Base-by-base conservation (phyloP, 2,888 invertebrate genomes). In the Eutolmus rufibarbis region DNA sequence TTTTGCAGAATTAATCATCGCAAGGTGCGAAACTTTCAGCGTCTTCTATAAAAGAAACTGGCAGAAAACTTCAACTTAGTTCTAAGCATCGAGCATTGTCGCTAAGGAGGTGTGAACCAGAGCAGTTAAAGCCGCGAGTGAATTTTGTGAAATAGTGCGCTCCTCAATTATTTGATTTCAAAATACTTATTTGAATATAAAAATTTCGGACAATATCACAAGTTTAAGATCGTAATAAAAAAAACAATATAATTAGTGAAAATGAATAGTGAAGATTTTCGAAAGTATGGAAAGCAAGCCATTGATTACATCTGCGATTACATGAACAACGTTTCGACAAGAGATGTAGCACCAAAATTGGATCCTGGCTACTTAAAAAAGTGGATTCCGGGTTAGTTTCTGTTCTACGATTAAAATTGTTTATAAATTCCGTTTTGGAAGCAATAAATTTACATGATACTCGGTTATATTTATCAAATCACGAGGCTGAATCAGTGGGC, bases 301-400 rank as follows among this genome's bases (percentile, higher is more conserved):
- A 95, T 97, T 88, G 97, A 97, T 92, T 97, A 96, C 91, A 96
- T 97, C 89, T 96, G 96, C 91, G 94, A 96, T 88, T 97, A 97
- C 91, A 93, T 96, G 93, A 94, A 94, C 88, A 95, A 94, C 87
- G 94, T 97, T 86, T 94, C 94, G 40, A 92, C 94, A 57, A 93
- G 96, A 76, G 93, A 95, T 89, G 97, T 97, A 1, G 95, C 96
- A 12, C 96, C 97, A 5, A 95, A 95, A 89, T 94, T 97, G 66
- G 95, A 96, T 90, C 97, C 97, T 0, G 97, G 97, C 82, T 97
- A 96, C 92, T 93, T 97, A 87, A 94, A 94, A 89, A 93, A 94
- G 51, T 91, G 96, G 87, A 92, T 97, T 76, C 96, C 97, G 1
- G 91, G 93, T 93, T 89, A 89, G 91, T 89, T 82, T 46, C 31